phyloP scores from a whole-genome alignment of 2,113 vertebrate species.

The Malurus alboscapulatus region DNA sequence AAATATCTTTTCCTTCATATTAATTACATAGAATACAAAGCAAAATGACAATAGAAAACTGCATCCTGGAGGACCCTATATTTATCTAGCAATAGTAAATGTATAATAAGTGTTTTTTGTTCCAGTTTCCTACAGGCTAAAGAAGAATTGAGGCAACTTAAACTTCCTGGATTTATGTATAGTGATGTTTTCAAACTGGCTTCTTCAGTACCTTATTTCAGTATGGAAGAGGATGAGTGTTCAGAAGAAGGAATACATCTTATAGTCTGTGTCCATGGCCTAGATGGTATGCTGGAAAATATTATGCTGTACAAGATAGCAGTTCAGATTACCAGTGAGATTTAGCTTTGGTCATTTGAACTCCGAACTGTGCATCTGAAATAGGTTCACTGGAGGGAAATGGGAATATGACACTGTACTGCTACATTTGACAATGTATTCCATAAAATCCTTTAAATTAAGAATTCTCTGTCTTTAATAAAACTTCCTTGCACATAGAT shows the following conservation, averaged over 20 bases:
- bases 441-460: background rate
- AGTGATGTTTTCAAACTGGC: slow-evolving; percentile 90
- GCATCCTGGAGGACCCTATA: background rate
- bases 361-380: background rate
- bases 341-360: background rate
- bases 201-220: slow-evolving; percentile 94
- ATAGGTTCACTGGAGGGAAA: background rate
- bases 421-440: background rate
- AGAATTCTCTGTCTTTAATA: background rate
- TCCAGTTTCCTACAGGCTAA: slow-evolving; percentile 92
- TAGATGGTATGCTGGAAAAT: slow-evolving; percentile 84
- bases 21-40: background rate
- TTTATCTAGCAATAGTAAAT: background rate
- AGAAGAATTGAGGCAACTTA: slow-evolving; percentile 92
- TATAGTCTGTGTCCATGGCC: slow-evolving; percentile 94
- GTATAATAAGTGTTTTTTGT: background rate
- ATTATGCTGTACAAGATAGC: background rate
- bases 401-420: background rate
- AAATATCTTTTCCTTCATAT: background rate
- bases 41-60: background rate
- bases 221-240: slow-evolving; percentile 88
- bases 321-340: background rate
- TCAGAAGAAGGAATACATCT: slow-evolving; percentile 93
- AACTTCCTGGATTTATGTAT: slow-evolving; percentile 93
- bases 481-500: background rate